Conservation (phyloP, 2,888 invertebrate genomes). For the Gasteruption jaculator region DNA sequence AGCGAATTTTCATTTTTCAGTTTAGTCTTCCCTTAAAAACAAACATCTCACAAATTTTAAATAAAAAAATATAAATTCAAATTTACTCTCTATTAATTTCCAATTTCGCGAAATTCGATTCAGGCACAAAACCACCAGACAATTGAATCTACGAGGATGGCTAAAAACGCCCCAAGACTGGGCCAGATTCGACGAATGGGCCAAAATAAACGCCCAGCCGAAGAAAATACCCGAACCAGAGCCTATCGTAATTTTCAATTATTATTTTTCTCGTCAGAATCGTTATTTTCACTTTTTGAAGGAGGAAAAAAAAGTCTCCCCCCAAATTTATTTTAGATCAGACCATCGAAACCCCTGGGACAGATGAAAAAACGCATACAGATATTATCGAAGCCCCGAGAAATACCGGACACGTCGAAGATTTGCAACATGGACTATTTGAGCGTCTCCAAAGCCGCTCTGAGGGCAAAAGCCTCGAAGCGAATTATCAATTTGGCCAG, state of each 20-base stretch:
- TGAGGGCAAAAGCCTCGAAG: constrained; percentile 22
- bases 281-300: too few relatives aligned
- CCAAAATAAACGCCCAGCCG: constrained; percentile 30
- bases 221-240: constrained; percentile 29
- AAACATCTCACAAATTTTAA: too few relatives aligned
- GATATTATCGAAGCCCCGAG: constrained; percentile 21
- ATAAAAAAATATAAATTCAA: too few relatives aligned
- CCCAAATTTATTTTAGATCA: constrained; percentile 21
- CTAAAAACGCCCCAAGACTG: constrained; percentile 35
- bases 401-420: constrained; percentile 3
- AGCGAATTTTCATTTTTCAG: too few relatives aligned
- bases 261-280: neutral
- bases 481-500: constrained; percentile 23
- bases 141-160: constrained; percentile 29
- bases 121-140: too few relatives aligned
- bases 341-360: constrained; percentile 27
- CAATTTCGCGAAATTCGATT: neutral
- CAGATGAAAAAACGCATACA: constrained; percentile 25
- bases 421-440: constrained; percentile 11
- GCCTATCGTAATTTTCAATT: constrained; percentile 26
- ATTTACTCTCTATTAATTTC: too few relatives aligned
- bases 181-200: constrained; percentile 37
- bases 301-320: neutral
- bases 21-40: too few relatives aligned
- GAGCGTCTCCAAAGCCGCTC: constrained; percentile 23